Evolutionary conservation across 1,140 invertebrate genomes (phyloP).

Genomic region (Trachelipus rathkii): DNA sequence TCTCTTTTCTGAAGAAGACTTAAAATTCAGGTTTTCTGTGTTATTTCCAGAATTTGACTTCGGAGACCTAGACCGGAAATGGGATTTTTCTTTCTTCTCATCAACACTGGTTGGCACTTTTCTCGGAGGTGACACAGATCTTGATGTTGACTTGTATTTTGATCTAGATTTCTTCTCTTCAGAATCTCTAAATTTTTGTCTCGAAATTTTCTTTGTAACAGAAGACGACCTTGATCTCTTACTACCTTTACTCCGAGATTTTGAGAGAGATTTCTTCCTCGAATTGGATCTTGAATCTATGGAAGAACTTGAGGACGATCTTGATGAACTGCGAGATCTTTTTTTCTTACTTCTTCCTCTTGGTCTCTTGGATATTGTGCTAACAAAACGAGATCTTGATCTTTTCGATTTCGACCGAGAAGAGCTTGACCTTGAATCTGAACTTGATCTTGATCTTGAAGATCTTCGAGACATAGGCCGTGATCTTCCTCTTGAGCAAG

Average conservation of each 20-base stretch:
- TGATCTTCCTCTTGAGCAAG: slow-evolving; percentile 51
- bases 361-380: neutral
- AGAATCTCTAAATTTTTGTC: neutral
- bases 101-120: neutral
- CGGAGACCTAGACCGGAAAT: neutral
- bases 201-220: neutral
- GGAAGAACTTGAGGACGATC: neutral
- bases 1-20: neutral
- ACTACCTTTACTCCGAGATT: neutral
- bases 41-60: neutral
- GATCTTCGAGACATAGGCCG: neutral
- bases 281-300: neutral
- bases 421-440: neutral
- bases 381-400: neutral
- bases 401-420: neutral
- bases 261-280: neutral
- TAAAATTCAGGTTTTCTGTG: neutral
- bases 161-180: neutral
- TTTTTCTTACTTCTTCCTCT: neutral
- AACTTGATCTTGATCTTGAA: neutral
- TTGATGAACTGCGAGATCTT: neutral
- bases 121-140: neutral
- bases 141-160: neutral
- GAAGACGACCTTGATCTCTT: neutral
- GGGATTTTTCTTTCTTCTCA: neutral